Evolutionary conservation across 1,140 invertebrate genomes (phyloP).

Genomic region (Drosophila littoralis): DNA sequence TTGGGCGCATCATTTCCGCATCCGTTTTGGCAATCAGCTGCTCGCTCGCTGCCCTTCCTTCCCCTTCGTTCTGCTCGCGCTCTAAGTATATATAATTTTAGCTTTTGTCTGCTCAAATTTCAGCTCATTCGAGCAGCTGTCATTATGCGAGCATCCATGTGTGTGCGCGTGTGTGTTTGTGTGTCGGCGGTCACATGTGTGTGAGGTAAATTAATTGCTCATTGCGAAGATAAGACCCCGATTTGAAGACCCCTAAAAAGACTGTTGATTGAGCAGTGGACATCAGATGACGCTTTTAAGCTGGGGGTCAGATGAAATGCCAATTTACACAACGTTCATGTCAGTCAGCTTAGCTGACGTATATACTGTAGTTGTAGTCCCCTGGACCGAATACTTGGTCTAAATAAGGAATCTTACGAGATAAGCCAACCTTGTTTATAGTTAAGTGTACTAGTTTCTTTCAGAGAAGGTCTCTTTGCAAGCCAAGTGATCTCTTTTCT

Average conservation of each 20-base stretch:
- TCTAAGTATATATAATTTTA: slow-evolving; percentile 49
- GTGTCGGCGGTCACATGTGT: slow-evolving; percentile 22
- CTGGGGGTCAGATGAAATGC: neutral
- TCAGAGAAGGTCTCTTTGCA: no score
- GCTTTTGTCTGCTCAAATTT: slow-evolving; percentile 55
- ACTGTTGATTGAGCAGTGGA: slow-evolving; percentile 14
- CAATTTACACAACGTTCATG: neutral
- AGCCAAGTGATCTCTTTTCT: no score
- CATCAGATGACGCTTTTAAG: slow-evolving; percentile 3
- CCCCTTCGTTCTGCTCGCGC: neutral
- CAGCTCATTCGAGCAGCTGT: slow-evolving; percentile 29
- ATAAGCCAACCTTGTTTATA: no score
- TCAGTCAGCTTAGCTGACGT: neutral
- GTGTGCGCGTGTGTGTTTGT: neutral
- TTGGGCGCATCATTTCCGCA: slow-evolving; percentile 66
- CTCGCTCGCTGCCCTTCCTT: neutral
- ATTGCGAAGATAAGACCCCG: slow-evolving; percentile 32
- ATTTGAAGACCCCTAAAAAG: slow-evolving; percentile 23
- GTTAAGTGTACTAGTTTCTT: no score
- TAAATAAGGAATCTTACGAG: no score
- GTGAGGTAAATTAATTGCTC: slow-evolving; percentile 59
- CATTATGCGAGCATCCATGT: slow-evolving; percentile 5
- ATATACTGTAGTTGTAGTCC: neutral
- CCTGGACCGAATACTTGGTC: no score
- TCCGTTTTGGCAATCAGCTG: slow-evolving; percentile 75